Percentiles rank a stretch among this genome's conserved stretches.
Conservation (phyloP, 2,113 vertebrate genomes). For the Notiomystis cincta region DNA sequence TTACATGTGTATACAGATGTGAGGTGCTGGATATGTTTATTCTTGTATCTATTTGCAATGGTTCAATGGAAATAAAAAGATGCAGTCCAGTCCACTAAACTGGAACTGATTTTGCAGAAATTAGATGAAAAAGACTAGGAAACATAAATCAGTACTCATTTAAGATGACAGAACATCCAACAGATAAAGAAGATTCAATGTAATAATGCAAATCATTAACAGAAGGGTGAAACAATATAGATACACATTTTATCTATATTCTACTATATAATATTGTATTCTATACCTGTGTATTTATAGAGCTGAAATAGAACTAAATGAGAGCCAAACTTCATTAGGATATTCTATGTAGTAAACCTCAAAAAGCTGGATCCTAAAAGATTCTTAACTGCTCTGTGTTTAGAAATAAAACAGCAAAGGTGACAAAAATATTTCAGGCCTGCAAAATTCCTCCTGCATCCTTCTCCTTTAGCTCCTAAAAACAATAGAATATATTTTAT, state of each 20-base stretch:
- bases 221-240: background rate
- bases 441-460: background rate
- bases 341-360: background rate
- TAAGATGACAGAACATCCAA: background rate
- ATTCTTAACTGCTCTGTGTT: background rate
- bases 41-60: background rate
- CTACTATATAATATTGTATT: background rate
- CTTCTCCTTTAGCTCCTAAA: background rate
- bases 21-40: background rate
- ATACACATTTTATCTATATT: background rate
- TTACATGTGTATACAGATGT: background rate
- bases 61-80: conserved; percentile 3
- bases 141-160: background rate
- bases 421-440: background rate
- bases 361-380: background rate
- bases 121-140: conserved; percentile 2
- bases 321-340: background rate
- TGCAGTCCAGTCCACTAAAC: background rate
- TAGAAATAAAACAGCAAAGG: background rate
- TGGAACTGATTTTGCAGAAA: conserved; percentile 38
- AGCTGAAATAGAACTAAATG: background rate
- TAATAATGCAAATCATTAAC: background rate
- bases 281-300: background rate
- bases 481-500: background rate
- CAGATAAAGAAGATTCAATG: conserved; percentile 12